Evolutionary conservation across 2,888 invertebrate genomes (phyloP), one percentile per base, ranked within the genome.

Genomic region (Cryptops parisi): DNA sequence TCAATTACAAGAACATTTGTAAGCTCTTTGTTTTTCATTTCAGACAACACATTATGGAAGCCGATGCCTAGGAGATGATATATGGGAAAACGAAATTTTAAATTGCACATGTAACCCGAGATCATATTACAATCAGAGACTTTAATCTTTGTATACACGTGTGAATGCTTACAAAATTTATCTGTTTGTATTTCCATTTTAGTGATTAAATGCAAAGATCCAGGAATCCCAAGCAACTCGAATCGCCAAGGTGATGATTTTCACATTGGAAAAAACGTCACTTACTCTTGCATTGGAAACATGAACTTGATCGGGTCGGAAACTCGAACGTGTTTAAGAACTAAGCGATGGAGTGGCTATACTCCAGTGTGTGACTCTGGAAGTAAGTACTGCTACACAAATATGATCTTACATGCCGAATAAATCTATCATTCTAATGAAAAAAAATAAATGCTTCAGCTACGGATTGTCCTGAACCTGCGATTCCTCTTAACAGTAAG

Each of bases 201-300:
- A 47, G 47, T n/a, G 2, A 47, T 12, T 26, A 33, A 25, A 27
- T 47, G 47, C 33, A 26, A 15, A 6, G 27, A 47, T 47, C 47
- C 47, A 17, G 47, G 47, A n/a, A 17, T 27, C 22, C 47, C 47
- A 3, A 3, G 26, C 17, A 47, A 47, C 12, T 27, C 27, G n/a
- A 17, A 26, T 26, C 2, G 47, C 21, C 2, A 19, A 2, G 47
- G 47, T 2, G 33, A 47, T 17, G 17, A 17, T 2, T 47, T 47
- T 33, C 26, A 47, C 19, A 47, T 27, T 4, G 47, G 27, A 17
- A 33, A 47, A 17, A n/a, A 1, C n/a, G 27, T 47, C 17, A 27
- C 19, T 47, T 47, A 27, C 17, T 27, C 47, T 4, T 47, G 47
- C n/a, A 26, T 21, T 21, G 6, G 9, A 4, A 33, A 21, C 3